A percentile compares a stretch with the other conserved stretches of the same genome.
Evolutionary conservation across 2,113 vertebrate genomes (phyloP).

Genomic region (Takifugu flavidus): DNA sequence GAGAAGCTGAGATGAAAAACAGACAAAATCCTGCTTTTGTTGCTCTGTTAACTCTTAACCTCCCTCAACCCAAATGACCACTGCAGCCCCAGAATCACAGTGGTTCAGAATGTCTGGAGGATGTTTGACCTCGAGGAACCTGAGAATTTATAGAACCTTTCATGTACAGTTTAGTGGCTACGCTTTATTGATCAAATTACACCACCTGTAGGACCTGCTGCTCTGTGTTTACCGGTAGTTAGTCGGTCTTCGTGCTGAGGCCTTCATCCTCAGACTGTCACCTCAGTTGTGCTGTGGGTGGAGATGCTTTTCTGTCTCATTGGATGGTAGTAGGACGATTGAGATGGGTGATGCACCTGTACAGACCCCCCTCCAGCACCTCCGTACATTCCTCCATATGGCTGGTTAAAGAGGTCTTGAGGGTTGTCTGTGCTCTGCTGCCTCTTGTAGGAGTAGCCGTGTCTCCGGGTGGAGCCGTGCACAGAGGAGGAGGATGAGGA

Average conservation of each 20-base stretch:
- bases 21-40: not conserved
- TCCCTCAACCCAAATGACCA: slow-evolving; percentile 1
- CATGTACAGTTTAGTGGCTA: not conserved
- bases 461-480: slow-evolving; percentile 64
- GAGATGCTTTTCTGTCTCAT: slow-evolving; percentile 73
- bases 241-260: slow-evolving; percentile 2
- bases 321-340: slow-evolving; percentile 57
- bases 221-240: not conserved
- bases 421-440: slow-evolving; percentile 83
- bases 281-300: slow-evolving; percentile 93
- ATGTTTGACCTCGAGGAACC: too few species aligned
- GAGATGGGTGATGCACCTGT: slow-evolving; percentile 31
- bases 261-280: slow-evolving; percentile 82
- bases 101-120: too few species aligned
- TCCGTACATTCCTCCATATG: slow-evolving; percentile 54
- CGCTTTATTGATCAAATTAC: slow-evolving; percentile 7
- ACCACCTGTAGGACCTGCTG: not conserved
- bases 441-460: slow-evolving; percentile 65
- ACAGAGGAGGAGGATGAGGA: slow-evolving; percentile 29
- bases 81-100: not conserved
- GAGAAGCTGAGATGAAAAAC: not conserved
- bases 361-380: slow-evolving; percentile 31
- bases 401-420: slow-evolving; percentile 73
- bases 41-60: not conserved
- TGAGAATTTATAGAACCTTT: slow-evolving; percentile 8